phyloP scores from a whole-genome alignment of 2,797 vertebrate species.

The Phalloptychus januarius region DNA sequence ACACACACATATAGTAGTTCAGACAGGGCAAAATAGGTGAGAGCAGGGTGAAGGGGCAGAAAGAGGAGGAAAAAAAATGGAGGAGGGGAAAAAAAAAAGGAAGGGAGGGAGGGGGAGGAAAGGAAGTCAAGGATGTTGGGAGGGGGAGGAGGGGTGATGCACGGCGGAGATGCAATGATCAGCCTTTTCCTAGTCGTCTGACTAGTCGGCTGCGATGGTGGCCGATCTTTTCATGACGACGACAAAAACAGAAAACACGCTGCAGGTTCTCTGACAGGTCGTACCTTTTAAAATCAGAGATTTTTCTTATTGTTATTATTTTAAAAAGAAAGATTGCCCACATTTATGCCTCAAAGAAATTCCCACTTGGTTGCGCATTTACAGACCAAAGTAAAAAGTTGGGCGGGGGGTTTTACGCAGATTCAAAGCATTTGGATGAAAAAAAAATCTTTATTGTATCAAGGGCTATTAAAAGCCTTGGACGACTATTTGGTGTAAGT shows the following conservation, averaged over 20 bases:
- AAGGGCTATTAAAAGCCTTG: not conserved
- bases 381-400: not conserved
- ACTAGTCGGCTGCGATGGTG: not conserved
- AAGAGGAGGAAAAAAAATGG: conserved; percentile 51
- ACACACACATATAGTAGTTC: conserved; percentile 57
- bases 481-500: not conserved
- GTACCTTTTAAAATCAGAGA: not conserved
- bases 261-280: not conserved
- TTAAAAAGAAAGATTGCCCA: not conserved
- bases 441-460: not conserved
- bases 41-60: conserved; percentile 71
- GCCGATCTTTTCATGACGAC: not conserved
- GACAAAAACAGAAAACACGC: not conserved
- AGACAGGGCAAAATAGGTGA: conserved; percentile 71
- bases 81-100: conserved; percentile 38
- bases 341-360: not conserved
- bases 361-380: not conserved
- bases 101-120: conserved; percentile 4
- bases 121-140: conserved; percentile 3
- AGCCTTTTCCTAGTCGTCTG: not conserved
- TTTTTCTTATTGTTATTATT: no score
- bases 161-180: not conserved
- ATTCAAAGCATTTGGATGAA: not conserved
- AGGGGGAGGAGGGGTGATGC: not conserved
- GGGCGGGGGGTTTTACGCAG: no score